Base-by-base conservation (phyloP, 2,888 invertebrate species). In the Xylophagus ater region DNA sequence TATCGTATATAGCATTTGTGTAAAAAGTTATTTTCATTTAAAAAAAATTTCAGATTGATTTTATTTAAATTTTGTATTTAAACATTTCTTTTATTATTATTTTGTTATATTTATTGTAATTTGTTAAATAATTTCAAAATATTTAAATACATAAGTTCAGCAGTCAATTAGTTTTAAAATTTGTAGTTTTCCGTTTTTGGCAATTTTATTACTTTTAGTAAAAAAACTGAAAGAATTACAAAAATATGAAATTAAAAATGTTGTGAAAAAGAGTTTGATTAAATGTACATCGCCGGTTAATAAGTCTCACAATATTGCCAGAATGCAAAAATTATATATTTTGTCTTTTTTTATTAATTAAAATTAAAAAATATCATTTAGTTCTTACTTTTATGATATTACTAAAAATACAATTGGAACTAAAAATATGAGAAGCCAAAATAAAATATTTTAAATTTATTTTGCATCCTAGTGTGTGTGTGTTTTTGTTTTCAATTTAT, bases 231-330 rank as follows among this genome's bases (percentile, higher is more conserved):
- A n/a, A n/a, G n/a, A n/a, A n/a, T n/a, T n/a, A n/a, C n/a, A n/a
- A n/a, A n/a, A n/a, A n/a, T n/a, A n/a, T n/a, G n/a, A n/a, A n/a
- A n/a, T n/a, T n/a, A n/a, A n/a, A n/a, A n/a, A n/a, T n/a, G n/a
- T n/a, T n/a, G n/a, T n/a, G n/a, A n/a, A n/a, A n/a, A n/a, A n/a
- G n/a, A n/a, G n/a, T n/a, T n/a, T n/a, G n/a, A n/a, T n/a, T n/a
- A n/a, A n/a, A n/a, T n/a, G 21, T 17, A 34, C 26, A 34, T 32
- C 30, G 26, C 34, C 30, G 20, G 24, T 19, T 37, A 42, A 42
- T 38, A 26, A 42, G 38, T 38, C 38, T 42, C 38, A 42, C 42
- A 14, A 19, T 34, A 42, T 42, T 42, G 42, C 42, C 30, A 42
- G 38, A 42, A 42, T 42, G 42, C 42, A 42, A 42, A 38, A 30